Conservation (phyloP, 1,140 invertebrate species). For the Anagrus nilaparvatae region DNA sequence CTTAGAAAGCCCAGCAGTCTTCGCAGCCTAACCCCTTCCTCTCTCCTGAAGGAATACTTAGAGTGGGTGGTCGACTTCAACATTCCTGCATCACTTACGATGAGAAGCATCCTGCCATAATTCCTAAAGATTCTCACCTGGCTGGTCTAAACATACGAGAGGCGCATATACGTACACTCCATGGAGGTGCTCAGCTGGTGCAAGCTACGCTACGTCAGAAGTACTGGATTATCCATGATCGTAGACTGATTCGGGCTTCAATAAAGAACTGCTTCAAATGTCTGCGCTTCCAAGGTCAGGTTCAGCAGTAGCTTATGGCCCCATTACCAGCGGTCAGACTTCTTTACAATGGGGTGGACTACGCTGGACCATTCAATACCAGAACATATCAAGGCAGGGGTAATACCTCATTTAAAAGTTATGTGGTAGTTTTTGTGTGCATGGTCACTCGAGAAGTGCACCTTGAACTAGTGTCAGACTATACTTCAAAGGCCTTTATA, state of each 20-base stretch:
- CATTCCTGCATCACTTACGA: slow-evolving; percentile 22
- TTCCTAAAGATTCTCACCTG: slow-evolving; percentile 23
- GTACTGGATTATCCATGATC: neutral
- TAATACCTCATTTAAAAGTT: neutral
- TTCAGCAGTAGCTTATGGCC: neutral
- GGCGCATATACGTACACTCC: slow-evolving; percentile 16
- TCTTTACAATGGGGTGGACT: neutral
- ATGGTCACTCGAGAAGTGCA: neutral
- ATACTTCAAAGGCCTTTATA: neutral
- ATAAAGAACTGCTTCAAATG: neutral
- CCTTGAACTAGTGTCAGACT: slow-evolving; percentile 1
- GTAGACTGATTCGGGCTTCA: neutral
- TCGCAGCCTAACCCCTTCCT: slow-evolving; percentile 23
- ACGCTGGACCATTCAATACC: neutral
- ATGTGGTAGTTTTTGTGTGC: too few relatives aligned
- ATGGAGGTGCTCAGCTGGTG: slow-evolving; percentile 22
- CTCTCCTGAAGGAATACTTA: slow-evolving; percentile 24
- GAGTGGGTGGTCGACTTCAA: slow-evolving; percentile 30
- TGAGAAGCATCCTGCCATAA: slow-evolving; percentile 35
- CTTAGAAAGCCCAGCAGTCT: neutral
- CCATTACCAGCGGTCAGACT: too few relatives aligned
- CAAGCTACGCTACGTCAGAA: neutral
- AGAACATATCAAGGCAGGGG: neutral
- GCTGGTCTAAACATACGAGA: slow-evolving; percentile 25
- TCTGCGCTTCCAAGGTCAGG: neutral